Base-by-base conservation (phyloP, 92 coral and sea anemone genomes). In the Pocillopora meandrina region DNA sequence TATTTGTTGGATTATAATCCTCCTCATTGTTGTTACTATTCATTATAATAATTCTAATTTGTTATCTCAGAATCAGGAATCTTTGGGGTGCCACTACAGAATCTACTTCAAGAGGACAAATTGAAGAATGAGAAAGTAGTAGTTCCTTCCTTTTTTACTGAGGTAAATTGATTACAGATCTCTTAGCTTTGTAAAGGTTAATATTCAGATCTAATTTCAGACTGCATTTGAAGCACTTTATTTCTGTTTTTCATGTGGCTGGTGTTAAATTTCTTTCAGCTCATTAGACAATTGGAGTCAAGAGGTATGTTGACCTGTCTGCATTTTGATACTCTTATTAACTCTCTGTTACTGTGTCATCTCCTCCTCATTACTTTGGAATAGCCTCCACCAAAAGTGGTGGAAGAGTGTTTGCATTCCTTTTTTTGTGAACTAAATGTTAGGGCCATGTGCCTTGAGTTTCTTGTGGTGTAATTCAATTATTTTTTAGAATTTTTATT, bases 1-100 rank as follows among this genome's bases (percentile, higher is more conserved):
- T 26, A 26, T 26, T 26, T 26, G 31, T 26, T 26, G 31, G 31
- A 26, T 26, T 26, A 26, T 26, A 26, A 61, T 61, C 65, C 19
- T 11, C 19, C 4, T 61, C 15, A 5, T 15, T 61, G 65, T 17
- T 61, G 65, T 61, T 61, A 12, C 14, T n/a, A 5, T n/a, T 61
- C 65, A 61, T 11, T 20, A 62, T 6, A 19, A 13, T 15, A 7
- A 21, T 62, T 18, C 16, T 62, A 21, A 18, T 1, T 7, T 62
- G 47, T 20, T 82, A n/a, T 76, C 57, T 33, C 72, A 96, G 99
- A 96, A 71, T 66, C 88, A 55, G 99, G 99, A 21, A 90, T 96
- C 67, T 96, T 96, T 84, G 99, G 97, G 61, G 98, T 96, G 13
- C 99, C 99, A 42, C 87, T 96, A 13, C 95, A 92, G 59, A 75